phyloP scores from a whole-genome alignment of 2,888 invertebrate species.

The Polietes domitor region DNA sequence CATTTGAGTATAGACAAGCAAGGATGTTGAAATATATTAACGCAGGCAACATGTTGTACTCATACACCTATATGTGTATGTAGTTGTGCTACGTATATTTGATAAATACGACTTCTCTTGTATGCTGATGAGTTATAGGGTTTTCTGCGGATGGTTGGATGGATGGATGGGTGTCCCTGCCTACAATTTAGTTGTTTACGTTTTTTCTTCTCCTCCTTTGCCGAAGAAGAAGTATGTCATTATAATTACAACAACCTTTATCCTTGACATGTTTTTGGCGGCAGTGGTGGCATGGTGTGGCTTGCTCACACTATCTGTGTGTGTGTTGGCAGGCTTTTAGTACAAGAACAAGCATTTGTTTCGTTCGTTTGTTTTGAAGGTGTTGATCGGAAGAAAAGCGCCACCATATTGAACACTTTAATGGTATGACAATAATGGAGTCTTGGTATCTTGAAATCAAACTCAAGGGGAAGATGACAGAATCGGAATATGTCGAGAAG shows the following conservation, averaged over 20 bases:
- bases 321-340: neutral
- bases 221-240: constrained; percentile 32
- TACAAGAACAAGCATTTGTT: neutral
- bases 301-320: neutral
- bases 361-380: neutral
- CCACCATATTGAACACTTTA: neutral
- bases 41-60: neutral
- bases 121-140: neutral
- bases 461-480: too few species aligned
- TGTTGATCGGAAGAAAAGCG: neutral
- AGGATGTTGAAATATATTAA: neutral
- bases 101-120: neutral
- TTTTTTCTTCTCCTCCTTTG: constrained; percentile 24
- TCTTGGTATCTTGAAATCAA: too few species aligned
- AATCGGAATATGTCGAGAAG: too few species aligned
- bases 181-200: neutral
- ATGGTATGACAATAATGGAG: neutral
- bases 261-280: constrained; percentile 49
- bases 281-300: too few species aligned
- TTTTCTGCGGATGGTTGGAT: neutral
- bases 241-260: constrained; percentile 57
- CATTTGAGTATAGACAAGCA: too few species aligned
- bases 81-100: neutral
- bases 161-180: neutral
- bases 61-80: neutral